phyloP scores from a whole-genome alignment of 2,888 invertebrate genomes.

The Drosophila kanekoi region DNA sequence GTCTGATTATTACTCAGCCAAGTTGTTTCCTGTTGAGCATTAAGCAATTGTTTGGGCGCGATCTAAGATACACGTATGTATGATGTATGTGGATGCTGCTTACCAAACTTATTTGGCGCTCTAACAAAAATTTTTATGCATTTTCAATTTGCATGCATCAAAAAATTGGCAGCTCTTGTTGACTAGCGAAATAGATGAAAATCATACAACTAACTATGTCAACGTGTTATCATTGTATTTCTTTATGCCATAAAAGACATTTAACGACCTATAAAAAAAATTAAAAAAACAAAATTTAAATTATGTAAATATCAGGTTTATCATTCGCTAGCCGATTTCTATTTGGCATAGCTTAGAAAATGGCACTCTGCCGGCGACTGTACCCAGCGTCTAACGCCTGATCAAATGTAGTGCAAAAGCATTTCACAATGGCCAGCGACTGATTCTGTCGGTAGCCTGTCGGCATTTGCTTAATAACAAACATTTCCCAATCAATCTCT shows the following conservation, averaged over 20 bases:
- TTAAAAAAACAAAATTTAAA: slow-evolving; percentile 15
- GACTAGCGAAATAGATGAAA: background rate
- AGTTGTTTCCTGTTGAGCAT: slow-evolving; percentile 23
- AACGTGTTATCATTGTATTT: slow-evolving; percentile 1
- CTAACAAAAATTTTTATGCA: background rate
- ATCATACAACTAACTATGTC: slow-evolving; percentile 7
- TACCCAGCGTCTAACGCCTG: slow-evolving; percentile 2
- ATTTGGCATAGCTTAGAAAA: slow-evolving; percentile 32
- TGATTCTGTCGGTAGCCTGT: slow-evolving; percentile 46
- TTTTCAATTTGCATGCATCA: slow-evolving; percentile 9
- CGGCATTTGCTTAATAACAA: slow-evolving; percentile 51
- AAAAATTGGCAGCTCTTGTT: slow-evolving; percentile 17
- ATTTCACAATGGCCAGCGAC: slow-evolving; percentile 25
- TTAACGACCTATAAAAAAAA: background rate
- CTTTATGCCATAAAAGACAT: slow-evolving; percentile 1
- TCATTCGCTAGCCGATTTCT: slow-evolving; percentile 52
- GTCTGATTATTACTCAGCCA: slow-evolving; percentile 40
- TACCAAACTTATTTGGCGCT: background rate
- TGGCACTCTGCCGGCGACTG: slow-evolving; percentile 14
- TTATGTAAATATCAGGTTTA: slow-evolving; percentile 28
- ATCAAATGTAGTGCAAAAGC: slow-evolving; percentile 24
- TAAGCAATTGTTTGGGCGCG: background rate
- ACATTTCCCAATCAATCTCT: slow-evolving; percentile 63
- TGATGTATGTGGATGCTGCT: background rate
- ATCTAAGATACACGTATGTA: slow-evolving; percentile 1